A percentile compares a stretch with the other conserved stretches of the same genome.
Evolutionary conservation across 1,140 invertebrate species (phyloP).

Genomic region (Limonius californicus): DNA sequence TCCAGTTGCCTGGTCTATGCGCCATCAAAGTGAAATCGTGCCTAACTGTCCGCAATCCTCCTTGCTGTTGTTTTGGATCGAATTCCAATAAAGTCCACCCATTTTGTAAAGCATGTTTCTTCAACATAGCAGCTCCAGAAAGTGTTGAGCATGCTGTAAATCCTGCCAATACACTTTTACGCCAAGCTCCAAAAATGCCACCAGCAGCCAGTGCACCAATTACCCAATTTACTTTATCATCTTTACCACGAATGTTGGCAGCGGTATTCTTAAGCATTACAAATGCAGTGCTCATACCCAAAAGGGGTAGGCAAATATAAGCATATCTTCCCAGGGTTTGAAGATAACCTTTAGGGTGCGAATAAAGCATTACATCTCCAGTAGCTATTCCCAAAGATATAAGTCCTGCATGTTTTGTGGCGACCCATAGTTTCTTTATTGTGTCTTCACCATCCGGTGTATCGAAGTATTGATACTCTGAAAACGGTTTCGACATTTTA

Average conservation of each 20-base stretch:
- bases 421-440: constrained; percentile 58
- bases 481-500: background rate
- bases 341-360: constrained; percentile 54
- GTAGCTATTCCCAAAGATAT: constrained; percentile 50
- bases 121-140: constrained; percentile 50
- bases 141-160: constrained; percentile 31
- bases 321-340: constrained; percentile 50
- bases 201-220: constrained; percentile 57
- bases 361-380: constrained; percentile 56
- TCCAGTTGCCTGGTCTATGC: constrained; percentile 33
- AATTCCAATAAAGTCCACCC: constrained; percentile 53
- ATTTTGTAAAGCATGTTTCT: constrained; percentile 54
- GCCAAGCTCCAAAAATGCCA: constrained; percentile 55
- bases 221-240: constrained; percentile 61
- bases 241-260: constrained; percentile 58
- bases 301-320: constrained; percentile 55
- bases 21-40: constrained; percentile 45
- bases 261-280: constrained; percentile 56
- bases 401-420: constrained; percentile 54
- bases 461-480: constrained; percentile 57
- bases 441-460: constrained; percentile 67
- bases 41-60: background rate
- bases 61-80: constrained; percentile 23
- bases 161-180: constrained; percentile 43
- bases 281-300: constrained; percentile 62